Percentiles rank a stretch among this genome's conserved stretches.
Conservation (phyloP, 1,140 invertebrate genomes). For the Stratiolaelaps scimitus region DNA sequence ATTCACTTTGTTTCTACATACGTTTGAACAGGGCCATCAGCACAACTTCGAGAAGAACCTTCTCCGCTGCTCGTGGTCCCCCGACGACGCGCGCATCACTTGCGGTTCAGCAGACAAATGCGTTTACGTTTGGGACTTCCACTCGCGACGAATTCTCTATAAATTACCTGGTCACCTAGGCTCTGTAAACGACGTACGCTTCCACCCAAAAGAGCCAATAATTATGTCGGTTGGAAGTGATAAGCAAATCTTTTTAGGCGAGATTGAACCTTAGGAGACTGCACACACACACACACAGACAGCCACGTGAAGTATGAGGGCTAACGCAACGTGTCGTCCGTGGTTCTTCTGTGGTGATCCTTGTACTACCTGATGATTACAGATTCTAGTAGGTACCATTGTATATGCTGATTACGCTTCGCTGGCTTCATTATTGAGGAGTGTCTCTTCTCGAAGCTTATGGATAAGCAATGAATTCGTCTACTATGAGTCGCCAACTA, state of each 20-base stretch:
- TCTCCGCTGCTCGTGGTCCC: conserved; percentile 72
- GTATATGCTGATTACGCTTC: too few relatives aligned
- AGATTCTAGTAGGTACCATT: too few relatives aligned
- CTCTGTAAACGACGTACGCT: conserved; percentile 89
- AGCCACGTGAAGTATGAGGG: too few relatives aligned
- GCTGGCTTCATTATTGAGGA: too few relatives aligned
- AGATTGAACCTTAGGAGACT: conserved; percentile 61
- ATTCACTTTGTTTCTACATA: too few relatives aligned
- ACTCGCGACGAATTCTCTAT: conserved; percentile 74
- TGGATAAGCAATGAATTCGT: too few relatives aligned
- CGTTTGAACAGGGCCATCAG: conserved; percentile 60
- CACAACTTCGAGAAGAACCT: conserved; percentile 97
- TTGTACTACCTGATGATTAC: too few relatives aligned
- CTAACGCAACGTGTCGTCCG: too few relatives aligned
- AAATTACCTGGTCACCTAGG: conserved; percentile 96
- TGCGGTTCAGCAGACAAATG: conserved; percentile 88
- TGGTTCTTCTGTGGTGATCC: too few relatives aligned
- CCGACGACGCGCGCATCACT: conserved; percentile 66
- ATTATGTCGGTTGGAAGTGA: conserved; percentile 87
- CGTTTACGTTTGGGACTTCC: conserved; percentile 95
- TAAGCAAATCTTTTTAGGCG: conserved; percentile 87
- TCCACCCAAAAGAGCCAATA: conserved; percentile 89
- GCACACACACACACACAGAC: too few relatives aligned
- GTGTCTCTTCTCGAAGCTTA: too few relatives aligned
- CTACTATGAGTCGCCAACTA: too few relatives aligned